Conservation (phyloP, 2,888 invertebrate genomes). For the Chloromyia formosa region DNA sequence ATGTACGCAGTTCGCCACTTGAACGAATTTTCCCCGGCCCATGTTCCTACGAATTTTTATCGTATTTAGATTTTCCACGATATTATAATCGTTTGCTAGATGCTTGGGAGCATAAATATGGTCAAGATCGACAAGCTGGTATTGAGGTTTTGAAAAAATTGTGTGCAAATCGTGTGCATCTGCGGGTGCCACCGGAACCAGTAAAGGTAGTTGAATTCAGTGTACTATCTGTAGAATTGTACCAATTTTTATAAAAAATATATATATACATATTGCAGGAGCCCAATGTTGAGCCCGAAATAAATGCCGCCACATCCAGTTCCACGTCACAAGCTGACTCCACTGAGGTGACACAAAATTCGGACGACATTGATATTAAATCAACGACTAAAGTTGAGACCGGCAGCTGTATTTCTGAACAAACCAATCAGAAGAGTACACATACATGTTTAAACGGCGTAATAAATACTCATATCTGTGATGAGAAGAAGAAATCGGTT, state of each 20-base stretch:
- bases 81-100: constrained; percentile 93
- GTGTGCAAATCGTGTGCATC: constrained; percentile 76
- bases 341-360: neutral
- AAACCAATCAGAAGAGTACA: neutral
- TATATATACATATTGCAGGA: constrained; percentile 11
- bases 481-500: constrained; percentile 10
- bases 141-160: constrained; percentile 71
- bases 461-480: constrained; percentile 21
- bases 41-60: constrained; percentile 78
- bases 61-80: constrained; percentile 81
- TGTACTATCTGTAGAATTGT: too few species aligned
- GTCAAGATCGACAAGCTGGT: constrained; percentile 68
- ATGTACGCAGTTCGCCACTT: constrained; percentile 73
- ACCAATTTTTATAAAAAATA: neutral
- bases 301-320: neutral
- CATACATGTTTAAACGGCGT: neutral
- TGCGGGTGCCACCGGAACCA: constrained; percentile 68
- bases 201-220: constrained; percentile 19
- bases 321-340: neutral
- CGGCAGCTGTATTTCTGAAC: too few species aligned
- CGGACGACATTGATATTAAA: too few species aligned
- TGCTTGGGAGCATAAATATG: constrained; percentile 87
- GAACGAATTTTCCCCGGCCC: constrained; percentile 87
- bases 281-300: constrained; percentile 25
- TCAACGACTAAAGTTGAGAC: too few species aligned